phyloP scores from a whole-genome alignment of 2,888 invertebrate genomes.

The Trissoscelio sp. region DNA sequence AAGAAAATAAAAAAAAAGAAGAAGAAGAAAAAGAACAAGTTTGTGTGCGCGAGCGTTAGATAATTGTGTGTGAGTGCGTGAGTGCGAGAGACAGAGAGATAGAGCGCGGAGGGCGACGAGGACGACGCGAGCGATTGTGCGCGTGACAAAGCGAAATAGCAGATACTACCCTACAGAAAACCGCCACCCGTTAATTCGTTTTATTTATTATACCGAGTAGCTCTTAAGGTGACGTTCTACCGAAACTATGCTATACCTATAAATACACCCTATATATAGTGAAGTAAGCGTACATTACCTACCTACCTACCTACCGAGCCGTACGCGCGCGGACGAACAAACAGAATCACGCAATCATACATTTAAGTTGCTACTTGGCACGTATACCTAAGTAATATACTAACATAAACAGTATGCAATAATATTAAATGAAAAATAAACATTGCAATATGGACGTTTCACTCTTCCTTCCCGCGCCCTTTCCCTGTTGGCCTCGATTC shows the following conservation, averaged over 20 bases:
- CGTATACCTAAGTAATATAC: conserved; percentile 83
- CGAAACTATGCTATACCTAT: conserved; percentile 82
- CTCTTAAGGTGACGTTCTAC: conserved; percentile 83
- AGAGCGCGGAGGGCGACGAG: conserved; percentile 26
- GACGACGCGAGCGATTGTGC: conserved; percentile 60
- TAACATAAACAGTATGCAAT: conserved; percentile 84
- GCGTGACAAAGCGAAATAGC: conserved; percentile 69
- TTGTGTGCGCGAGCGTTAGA: conserved; percentile 49
- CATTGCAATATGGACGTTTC: conserved; percentile 66
- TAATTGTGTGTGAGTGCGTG: conserved; percentile 66
- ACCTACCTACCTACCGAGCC: conserved; percentile 76
- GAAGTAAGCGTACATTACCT: conserved; percentile 81
- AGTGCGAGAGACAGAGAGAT: conserved; percentile 37
- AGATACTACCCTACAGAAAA: conserved; percentile 73
- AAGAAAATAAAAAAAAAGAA: conserved; percentile 11
- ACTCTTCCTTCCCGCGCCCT: conserved; percentile 49
- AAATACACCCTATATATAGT: conserved; percentile 83
- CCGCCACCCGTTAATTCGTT: conserved; percentile 78
- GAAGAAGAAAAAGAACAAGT: conserved; percentile 28
- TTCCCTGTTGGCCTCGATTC: conserved; percentile 31
- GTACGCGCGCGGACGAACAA: conserved; percentile 79
- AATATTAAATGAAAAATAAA: conserved; percentile 83
- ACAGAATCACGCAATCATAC: conserved; percentile 84
- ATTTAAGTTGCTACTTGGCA: conserved; percentile 84
- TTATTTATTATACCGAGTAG: conserved; percentile 82